Base-by-base conservation (phyloP, 2,888 invertebrate species). In the Aleiodes alternator region DNA sequence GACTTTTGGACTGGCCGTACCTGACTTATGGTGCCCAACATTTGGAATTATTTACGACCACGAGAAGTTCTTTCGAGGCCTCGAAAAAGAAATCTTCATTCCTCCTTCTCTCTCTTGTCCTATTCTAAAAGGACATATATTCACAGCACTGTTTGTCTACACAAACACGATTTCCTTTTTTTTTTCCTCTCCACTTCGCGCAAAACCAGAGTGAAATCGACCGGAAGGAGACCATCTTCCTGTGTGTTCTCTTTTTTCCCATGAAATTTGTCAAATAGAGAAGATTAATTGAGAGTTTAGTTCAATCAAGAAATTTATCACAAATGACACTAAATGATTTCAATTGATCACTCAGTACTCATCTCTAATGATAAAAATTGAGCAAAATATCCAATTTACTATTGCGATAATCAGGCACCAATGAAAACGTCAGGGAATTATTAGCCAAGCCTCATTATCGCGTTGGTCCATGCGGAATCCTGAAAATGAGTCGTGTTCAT, bases 1-100 rank as follows among this genome's bases (percentile, higher is more conserved):
- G 64, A 66, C 71, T 61, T 69, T 56, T 16, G 43, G 43, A 43
- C 38, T 38, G 68, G 77, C 80, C 85, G 86, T 87, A 87, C 87
- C 88, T 88, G 88, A 88, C 88, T 88, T 88, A 88, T 88, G 86
- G 85, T 84, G 84, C 85, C 86, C 86, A 85, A 83, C 85, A 84
- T 87, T 87, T 82, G 82, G 82, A 80, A 82, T 88, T 89, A 88
- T 88, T 89, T 89, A 88, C 85, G 87, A 78, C 83, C 82, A 55
- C 81, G 81, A 82, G 48, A 23, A 23, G 34, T 66, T 43, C 43
- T 34, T 23, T 7, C 6, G 38, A 82, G 83, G 77, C 78, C 81
- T 79, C 82, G 80, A 48, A 66, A 66, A 72, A 72, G 82, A 84
- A 84, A 75, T 72, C 79, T 23, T 79, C 79, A 59, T 71, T 72